These are phyloP conservation scores for Plumapathes pennacea DNA, from an alignment of 92 coral and sea anemone species.

Conservation along the genomic window DNA sequence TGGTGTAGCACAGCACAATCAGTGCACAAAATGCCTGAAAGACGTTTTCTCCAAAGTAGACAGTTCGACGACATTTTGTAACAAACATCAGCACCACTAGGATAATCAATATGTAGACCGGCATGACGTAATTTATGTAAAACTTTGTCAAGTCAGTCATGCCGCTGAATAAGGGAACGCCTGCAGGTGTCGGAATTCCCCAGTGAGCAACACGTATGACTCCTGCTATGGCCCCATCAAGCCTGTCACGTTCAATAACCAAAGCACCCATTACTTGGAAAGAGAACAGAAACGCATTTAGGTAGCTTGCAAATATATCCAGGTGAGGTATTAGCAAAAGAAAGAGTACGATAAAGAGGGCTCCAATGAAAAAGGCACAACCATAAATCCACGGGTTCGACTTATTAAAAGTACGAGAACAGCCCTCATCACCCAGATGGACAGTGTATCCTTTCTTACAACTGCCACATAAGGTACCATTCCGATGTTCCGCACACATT, in stretches of 20 bases:
- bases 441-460: slow-evolving; percentile 33
- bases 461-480: slow-evolving; percentile 43
- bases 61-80: slow-evolving; percentile 12
- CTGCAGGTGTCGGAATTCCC: not conserved
- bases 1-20: slow-evolving; percentile 27
- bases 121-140: slow-evolving; percentile 22
- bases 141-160: slow-evolving; percentile 45
- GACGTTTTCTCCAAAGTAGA: slow-evolving; percentile 12
- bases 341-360: slow-evolving; percentile 10
- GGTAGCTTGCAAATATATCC: slow-evolving; percentile 54
- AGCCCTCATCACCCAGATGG: slow-evolving; percentile 42
- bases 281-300: slow-evolving; percentile 67
- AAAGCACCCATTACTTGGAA: slow-evolving; percentile 50
- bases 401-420: not conserved
- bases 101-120: slow-evolving; percentile 33
- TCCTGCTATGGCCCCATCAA: slow-evolving; percentile 25
- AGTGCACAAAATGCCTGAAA: slow-evolving; percentile 22
- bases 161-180: slow-evolving; percentile 15
- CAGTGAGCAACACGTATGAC: slow-evolving; percentile 51
- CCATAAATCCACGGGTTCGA: not conserved
- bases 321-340: slow-evolving; percentile 38
- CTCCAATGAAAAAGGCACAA: slow-evolving; percentile 3
- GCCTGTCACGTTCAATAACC: slow-evolving; percentile 11
- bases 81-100: slow-evolving; percentile 26
- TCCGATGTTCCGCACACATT: slow-evolving; percentile 39